Base-by-base conservation (phyloP, 2,113 vertebrate species). In the Bos taurus region DNA sequence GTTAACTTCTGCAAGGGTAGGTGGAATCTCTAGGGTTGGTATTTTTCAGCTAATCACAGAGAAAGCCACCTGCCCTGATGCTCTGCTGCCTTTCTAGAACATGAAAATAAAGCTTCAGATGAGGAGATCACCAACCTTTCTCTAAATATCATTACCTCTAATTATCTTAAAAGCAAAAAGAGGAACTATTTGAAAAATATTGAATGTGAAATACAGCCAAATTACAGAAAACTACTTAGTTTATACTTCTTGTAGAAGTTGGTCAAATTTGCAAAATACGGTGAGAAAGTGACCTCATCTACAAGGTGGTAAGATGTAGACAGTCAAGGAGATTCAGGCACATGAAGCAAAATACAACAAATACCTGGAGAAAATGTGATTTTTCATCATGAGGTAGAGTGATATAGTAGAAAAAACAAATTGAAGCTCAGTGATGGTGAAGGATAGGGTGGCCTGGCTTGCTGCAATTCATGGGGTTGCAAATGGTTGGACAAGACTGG, bases 41-140 rank as follows among this genome's bases (percentile, higher is more conserved):
- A 23, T 92, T 80, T 52, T 21, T 93, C 81, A 93, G 71, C 95
- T 15, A 5, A 54, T 95, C 50, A 40, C 16, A 62, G 40, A 57
- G 74, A 98, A 43, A n/a, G 40, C 91, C 56, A 3, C 16, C 6
- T 97, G 15, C 40, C 26, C 57, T 96, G 85, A 92, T 87, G 28
- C 19, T 7, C 56, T 91, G 12, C 25, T 67, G 48, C 89, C 77
- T 54, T 97, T 96, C 30, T 97, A 56, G 89, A 96, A 96, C 57
- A 85, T 19, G 48, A 94, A 91, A 43, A 86, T 19, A 46, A 87
- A 88, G 23, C n/a, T 43, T 96, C 64, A 90, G 67, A 91, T 60
- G 67, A 30, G 7, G 48, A 86, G 28, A n/a, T 3, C 6, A 48
- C 67, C 43, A 88, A 19, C 0, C 7, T 13, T 46, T 33, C 16